Conservation (phyloP, 2,797 vertebrate species). For the Sebastes matsubarae region DNA sequence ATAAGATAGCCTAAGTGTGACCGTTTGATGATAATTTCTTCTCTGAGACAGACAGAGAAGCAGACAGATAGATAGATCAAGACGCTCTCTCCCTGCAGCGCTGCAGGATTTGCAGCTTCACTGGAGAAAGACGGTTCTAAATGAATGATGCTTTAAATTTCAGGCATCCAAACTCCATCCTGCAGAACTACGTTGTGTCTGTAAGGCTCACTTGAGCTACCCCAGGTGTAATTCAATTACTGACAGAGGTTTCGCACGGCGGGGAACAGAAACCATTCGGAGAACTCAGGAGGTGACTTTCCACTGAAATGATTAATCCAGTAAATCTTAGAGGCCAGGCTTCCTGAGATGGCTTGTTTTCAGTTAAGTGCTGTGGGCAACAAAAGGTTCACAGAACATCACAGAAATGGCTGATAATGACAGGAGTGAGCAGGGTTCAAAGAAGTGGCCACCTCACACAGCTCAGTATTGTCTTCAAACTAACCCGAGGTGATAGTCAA, state of each 20-base stretch:
- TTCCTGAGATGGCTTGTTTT: slow-evolving; percentile 37
- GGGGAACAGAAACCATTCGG: slow-evolving; percentile 44
- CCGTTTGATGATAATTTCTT: neutral
- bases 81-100: slow-evolving; percentile 10
- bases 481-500: neutral
- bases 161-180: slow-evolving; percentile 15
- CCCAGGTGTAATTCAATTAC: slow-evolving; percentile 56
- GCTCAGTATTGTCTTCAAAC: neutral
- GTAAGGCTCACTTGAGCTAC: slow-evolving; percentile 11
- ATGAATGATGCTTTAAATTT: slow-evolving; percentile 54
- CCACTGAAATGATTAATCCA: slow-evolving; percentile 57
- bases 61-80: neutral
- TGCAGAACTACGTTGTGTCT: slow-evolving; percentile 17
- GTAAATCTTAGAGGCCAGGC: slow-evolving; percentile 55
- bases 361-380: slow-evolving; percentile 30
- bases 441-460: neutral
- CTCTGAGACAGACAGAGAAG: neutral
- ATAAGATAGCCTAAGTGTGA: neutral
- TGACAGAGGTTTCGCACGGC: slow-evolving; percentile 27
- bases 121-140: slow-evolving; percentile 24
- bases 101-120: slow-evolving; percentile 6
- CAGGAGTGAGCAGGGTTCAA: slow-evolving; percentile 5
- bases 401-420: slow-evolving; percentile 20
- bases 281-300: slow-evolving; percentile 47
- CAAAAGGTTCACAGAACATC: slow-evolving; percentile 18